Conservation (phyloP, 2,113 vertebrate genomes). For the Menura novaehollandiae region DNA sequence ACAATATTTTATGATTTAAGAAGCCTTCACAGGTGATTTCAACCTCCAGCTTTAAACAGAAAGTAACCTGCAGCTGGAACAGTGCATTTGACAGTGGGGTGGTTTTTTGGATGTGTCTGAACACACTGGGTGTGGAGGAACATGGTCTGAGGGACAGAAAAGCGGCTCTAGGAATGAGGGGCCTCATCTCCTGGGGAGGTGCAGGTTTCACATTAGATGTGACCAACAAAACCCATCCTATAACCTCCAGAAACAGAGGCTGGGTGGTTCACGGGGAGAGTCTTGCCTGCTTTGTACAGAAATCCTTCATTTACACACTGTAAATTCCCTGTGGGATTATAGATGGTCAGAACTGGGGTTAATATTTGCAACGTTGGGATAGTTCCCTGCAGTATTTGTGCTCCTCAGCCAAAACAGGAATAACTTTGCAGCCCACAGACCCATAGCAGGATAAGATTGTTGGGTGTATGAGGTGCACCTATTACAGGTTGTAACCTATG, state of each 20-base stretch:
- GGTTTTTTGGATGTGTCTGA: accelerated
- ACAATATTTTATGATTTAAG: not conserved
- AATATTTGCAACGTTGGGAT: not conserved
- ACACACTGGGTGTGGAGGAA: accelerated
- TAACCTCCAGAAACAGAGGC: not conserved
- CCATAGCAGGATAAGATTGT: not conserved
- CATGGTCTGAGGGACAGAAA: not conserved
- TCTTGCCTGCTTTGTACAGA: not conserved
- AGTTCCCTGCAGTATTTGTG: not conserved
- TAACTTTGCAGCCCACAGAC: accelerated
- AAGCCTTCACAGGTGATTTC: not conserved
- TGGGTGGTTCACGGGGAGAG: accelerated
- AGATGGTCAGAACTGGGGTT: not conserved
- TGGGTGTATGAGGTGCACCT: not conserved
- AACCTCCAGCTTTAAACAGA: not conserved
- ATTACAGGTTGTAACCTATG: not conserved
- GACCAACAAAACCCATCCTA: not conserved
- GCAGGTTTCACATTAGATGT: accelerated
- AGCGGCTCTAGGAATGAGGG: accelerated
- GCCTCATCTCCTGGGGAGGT: too few relatives aligned
- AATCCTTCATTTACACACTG: not conserved
- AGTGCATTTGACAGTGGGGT: accelerated
- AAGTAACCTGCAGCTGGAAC: not conserved
- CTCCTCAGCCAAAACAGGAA: not conserved
- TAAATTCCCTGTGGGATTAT: not conserved